phyloP scores from a whole-genome alignment of 2,888 invertebrate species.

The Kryphioiulus occultus region DNA sequence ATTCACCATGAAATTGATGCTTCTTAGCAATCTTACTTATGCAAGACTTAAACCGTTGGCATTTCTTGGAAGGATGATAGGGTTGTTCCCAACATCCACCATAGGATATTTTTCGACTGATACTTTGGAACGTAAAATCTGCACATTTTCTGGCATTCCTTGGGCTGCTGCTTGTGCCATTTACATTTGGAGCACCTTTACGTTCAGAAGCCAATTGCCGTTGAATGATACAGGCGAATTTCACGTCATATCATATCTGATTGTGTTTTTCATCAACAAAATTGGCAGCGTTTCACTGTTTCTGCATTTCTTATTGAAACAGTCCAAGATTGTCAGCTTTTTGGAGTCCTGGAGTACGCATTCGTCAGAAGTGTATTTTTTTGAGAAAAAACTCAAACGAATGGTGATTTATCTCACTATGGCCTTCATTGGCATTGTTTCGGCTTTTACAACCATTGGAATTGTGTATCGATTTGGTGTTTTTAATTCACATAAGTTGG shows the following conservation, averaged over 20 bases:
- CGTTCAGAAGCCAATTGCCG: background rate
- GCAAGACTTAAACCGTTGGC: background rate
- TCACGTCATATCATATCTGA: background rate
- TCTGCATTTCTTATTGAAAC: background rate
- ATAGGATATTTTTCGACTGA: background rate
- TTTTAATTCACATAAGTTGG: background rate
- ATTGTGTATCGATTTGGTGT: background rate
- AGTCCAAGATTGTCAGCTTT: background rate
- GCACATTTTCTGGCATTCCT: background rate
- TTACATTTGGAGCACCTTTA: background rate
- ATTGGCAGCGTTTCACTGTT: background rate
- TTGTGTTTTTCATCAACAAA: background rate
- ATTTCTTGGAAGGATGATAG: background rate
- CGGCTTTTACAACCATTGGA: background rate
- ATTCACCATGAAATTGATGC: background rate
- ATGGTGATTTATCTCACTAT: background rate
- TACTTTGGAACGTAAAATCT: background rate
- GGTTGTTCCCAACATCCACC: background rate
- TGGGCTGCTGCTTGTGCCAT: background rate
- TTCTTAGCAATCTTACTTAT: background rate
- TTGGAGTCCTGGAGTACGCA: background rate
- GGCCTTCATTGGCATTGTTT: background rate
- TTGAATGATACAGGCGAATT: background rate
- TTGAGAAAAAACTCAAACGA: background rate
- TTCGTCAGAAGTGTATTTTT: background rate